These are phyloP conservation scores for Lamellibrachia luymesi DNA, from an alignment of 1,140 invertebrate genomes.

Conservation along the genomic window DNA sequence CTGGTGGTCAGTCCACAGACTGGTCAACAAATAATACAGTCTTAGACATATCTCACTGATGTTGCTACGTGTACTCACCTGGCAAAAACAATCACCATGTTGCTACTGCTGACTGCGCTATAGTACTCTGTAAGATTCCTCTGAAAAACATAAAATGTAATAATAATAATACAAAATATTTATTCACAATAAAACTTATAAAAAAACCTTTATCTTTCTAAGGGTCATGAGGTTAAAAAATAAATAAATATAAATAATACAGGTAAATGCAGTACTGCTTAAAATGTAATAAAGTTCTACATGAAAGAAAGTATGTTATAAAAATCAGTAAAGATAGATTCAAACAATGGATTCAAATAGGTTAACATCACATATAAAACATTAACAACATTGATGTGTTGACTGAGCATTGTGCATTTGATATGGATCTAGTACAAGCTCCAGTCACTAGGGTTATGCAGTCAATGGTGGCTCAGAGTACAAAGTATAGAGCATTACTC, in stretches of 20 bases:
- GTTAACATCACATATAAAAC: not conserved
- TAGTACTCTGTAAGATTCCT: slow-evolving; percentile 94
- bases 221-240: too few relatives aligned
- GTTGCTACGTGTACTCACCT: not conserved
- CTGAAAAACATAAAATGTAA: slow-evolving; percentile 62
- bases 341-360: too few relatives aligned
- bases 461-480: not conserved
- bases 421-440: too few relatives aligned
- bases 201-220: too few relatives aligned
- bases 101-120: slow-evolving; percentile 84
- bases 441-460: not conserved
- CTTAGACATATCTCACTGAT: not conserved
- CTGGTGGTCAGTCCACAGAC: not conserved
- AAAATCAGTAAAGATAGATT: too few relatives aligned
- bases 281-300: too few relatives aligned
- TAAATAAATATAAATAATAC: too few relatives aligned
- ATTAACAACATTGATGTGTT: not conserved
- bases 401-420: too few relatives aligned
- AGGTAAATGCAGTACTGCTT: too few relatives aligned
- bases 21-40: not conserved
- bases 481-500: slow-evolving; percentile 58
- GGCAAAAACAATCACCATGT: slow-evolving; percentile 71
- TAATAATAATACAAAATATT: slow-evolving; percentile 30
- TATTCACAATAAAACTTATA: too few relatives aligned
- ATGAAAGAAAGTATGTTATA: too few relatives aligned